These are phyloP conservation scores for Pantala flavescens DNA, from an alignment of 1,140 invertebrate genomes.

Conservation along the genomic window DNA sequence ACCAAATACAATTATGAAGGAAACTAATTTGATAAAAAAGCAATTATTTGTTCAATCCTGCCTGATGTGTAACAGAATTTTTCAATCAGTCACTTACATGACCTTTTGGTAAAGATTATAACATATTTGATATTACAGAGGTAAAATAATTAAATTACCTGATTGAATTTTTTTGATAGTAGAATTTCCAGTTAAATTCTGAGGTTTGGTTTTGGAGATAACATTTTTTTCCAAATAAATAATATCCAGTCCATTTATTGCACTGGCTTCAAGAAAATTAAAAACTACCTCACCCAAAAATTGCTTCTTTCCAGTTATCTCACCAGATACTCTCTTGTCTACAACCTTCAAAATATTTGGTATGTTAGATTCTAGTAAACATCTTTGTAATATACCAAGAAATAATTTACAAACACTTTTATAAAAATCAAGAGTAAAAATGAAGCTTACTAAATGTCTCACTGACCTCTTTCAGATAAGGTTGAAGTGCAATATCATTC, in stretches of 20 bases:
- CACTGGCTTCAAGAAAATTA: not conserved
- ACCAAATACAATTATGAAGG: too few relatives aligned
- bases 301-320: not conserved
- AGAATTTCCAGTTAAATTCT: not conserved
- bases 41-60: too few relatives aligned
- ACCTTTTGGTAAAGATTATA: too few relatives aligned
- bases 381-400: too few relatives aligned
- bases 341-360: not conserved
- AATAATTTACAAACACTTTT: too few relatives aligned
- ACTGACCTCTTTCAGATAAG: not conserved
- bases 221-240: not conserved
- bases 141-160: too few relatives aligned
- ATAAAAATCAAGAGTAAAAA: too few relatives aligned
- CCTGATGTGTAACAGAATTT: too few relatives aligned
- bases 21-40: too few relatives aligned
- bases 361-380: not conserved
- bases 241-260: not conserved
- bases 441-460: too few relatives aligned
- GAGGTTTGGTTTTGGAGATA: not conserved
- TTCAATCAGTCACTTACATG: too few relatives aligned
- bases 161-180: not conserved
- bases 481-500: not conserved
- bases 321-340: not conserved
- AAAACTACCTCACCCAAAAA: not conserved
- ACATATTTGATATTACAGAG: too few relatives aligned